These are phyloP conservation scores for Aleiodes testaceus DNA, from an alignment of 2,888 invertebrate genomes.

Conservation along the genomic window DNA sequence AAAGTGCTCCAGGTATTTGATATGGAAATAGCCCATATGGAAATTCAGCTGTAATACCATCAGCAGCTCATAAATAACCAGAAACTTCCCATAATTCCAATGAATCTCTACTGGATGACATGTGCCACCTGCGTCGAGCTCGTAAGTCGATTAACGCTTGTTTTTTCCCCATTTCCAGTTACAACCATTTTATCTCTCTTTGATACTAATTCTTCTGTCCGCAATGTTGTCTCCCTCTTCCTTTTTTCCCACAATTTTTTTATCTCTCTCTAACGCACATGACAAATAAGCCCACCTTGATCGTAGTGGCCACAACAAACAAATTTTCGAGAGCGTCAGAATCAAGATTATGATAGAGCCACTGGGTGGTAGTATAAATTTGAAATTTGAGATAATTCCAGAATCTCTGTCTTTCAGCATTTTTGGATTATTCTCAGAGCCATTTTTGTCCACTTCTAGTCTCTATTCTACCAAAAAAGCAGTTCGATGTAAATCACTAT, in stretches of 20 bases:
- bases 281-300: conserved; percentile 71
- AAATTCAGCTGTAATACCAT: not conserved
- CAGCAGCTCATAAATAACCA: conserved; percentile 10
- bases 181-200: conserved; percentile 20
- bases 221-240: conserved; percentile 14
- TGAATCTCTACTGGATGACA: conserved; percentile 10
- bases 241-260: conserved; percentile 26
- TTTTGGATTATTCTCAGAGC: conserved; percentile 31
- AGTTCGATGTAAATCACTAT: conserved; percentile 70
- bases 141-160: conserved; percentile 26
- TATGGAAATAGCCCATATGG: not conserved
- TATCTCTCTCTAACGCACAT: conserved; percentile 45
- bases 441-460: conserved; percentile 22
- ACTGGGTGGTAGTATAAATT: conserved; percentile 66
- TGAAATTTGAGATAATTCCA: conserved; percentile 71
- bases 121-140: conserved; percentile 24
- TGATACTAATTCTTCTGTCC: conserved; percentile 23
- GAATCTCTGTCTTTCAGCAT: conserved; percentile 47
- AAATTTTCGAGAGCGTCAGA: conserved; percentile 67
- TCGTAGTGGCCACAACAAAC: conserved; percentile 53
- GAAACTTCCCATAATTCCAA: conserved; percentile 23
- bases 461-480: conserved; percentile 39
- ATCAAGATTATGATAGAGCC: conserved; percentile 71
- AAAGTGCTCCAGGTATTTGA: not conserved
- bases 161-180: conserved; percentile 19